phyloP scores from a whole-genome alignment of 2,888 invertebrate genomes.

The Agonopterix arenella region DNA sequence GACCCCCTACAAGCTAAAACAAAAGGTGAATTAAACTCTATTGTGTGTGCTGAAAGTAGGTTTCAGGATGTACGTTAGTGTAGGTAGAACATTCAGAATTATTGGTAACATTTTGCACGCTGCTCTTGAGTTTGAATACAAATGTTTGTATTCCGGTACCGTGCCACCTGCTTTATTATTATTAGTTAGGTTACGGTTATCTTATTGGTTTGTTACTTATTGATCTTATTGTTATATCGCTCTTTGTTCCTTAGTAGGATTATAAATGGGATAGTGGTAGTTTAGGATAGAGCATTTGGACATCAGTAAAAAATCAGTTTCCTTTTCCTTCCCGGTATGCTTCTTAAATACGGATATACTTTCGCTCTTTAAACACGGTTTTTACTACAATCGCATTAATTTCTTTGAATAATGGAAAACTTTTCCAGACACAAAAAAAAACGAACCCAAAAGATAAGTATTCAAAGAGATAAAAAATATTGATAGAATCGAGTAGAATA shows the following conservation, averaged over 20 bases:
- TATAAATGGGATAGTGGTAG: not conserved
- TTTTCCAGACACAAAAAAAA: no score
- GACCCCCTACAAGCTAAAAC: not conserved
- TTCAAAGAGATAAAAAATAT: no score
- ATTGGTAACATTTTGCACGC: constrained; percentile 26
- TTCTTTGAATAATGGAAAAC: no score
- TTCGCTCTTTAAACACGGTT: no score
- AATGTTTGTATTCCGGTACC: constrained; percentile 11
- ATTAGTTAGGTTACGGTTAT: constrained; percentile 8
- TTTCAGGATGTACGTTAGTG: not conserved
- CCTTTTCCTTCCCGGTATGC: no score
- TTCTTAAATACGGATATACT: no score
- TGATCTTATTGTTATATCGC: not conserved
- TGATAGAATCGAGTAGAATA: no score
- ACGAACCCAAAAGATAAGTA: no score
- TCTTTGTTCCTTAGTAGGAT: not conserved
- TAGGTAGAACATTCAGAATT: constrained; percentile 20
- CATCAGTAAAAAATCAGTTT: no score
- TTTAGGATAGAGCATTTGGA: no score
- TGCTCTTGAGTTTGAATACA: constrained; percentile 15
- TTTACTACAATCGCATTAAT: no score
- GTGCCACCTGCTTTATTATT: constrained; percentile 16
- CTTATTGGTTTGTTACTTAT: constrained; percentile 3
- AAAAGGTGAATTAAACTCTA: constrained; percentile 1
- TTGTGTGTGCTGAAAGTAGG: not conserved